phyloP scores from a whole-genome alignment of 1,140 invertebrate genomes.

The Lepeophtheirus salmonis region DNA sequence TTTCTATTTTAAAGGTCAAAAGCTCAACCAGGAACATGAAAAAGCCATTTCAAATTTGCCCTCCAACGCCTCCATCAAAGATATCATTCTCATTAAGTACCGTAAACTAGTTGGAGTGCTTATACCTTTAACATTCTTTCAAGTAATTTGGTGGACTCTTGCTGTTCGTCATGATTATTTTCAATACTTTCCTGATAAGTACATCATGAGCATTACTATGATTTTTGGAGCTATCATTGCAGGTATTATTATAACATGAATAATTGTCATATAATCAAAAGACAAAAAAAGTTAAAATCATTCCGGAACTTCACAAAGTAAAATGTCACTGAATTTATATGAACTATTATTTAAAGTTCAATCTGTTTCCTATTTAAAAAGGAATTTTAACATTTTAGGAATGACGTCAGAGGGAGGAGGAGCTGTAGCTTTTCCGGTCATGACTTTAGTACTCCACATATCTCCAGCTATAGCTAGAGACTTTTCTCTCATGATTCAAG shows the following conservation, averaged over 20 bases:
- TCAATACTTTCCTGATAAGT: conserved; percentile 9
- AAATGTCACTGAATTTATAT: too few species aligned
- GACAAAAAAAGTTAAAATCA: neutral
- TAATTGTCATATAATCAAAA: neutral
- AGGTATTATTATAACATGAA: neutral
- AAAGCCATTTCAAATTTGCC: conserved; percentile 2
- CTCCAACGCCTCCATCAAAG: neutral
- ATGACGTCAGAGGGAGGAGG: conserved; percentile 18
- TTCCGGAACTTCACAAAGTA: too few species aligned
- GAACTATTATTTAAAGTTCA: too few species aligned
- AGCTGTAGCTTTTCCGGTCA: conserved; percentile 18
- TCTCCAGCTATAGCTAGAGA: conserved; percentile 12
- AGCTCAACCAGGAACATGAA: neutral
- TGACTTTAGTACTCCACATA: conserved; percentile 12
- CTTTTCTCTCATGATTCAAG: conserved; percentile 18
- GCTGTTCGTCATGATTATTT: conserved; percentile 10
- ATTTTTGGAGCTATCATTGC: conserved; percentile 17
- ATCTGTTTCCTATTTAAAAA: neutral
- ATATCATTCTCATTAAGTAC: conserved; percentile 10
- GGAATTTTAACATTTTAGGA: conserved; percentile 9
- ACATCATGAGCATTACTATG: conserved; percentile 16
- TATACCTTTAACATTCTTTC: conserved; percentile 14
- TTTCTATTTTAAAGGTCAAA: conserved; percentile 10
- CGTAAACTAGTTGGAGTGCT: conserved; percentile 9
- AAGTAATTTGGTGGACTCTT: conserved; percentile 4